Conservation (phyloP, 2,797 vertebrate species). For the Crocidura indochinensis region DNA sequence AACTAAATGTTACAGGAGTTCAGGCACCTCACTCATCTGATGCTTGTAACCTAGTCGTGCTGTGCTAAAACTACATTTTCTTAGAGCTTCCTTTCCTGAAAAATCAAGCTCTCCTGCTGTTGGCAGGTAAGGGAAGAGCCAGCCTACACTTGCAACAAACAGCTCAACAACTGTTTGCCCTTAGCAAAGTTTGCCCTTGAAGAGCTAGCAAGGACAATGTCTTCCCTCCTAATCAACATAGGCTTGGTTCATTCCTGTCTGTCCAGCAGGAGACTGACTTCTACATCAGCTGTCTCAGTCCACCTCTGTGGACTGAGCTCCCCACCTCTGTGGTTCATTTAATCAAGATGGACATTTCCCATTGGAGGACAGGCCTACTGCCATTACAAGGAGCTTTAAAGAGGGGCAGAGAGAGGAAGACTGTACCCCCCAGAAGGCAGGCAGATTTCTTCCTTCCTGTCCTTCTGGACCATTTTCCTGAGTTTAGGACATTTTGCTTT, state of each 20-base stretch:
- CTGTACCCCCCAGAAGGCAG: not conserved
- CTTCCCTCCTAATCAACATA: slow-evolving; percentile 63
- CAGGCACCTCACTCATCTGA: rapidly evolving
- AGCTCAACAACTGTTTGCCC: slow-evolving; percentile 71
- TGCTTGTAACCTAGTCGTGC: rapidly evolving
- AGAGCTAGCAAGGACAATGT: slow-evolving; percentile 77
- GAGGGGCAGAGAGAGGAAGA: no score
- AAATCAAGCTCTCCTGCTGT: slow-evolving; percentile 72
- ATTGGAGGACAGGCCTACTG: rapidly evolving
- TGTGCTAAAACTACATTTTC: not conserved
- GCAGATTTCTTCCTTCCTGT: not conserved
- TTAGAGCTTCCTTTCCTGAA: slow-evolving; percentile 49
- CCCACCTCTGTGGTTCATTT: slow-evolving; percentile 60
- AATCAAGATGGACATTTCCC: slow-evolving; percentile 56
- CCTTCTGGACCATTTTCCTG: not conserved
- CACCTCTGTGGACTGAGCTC: slow-evolving; percentile 39
- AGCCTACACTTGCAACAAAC: slow-evolving; percentile 47
- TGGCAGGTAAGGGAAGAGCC: slow-evolving; percentile 70
- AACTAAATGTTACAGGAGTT: rapidly evolving
- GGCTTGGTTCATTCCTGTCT: slow-evolving; percentile 36
- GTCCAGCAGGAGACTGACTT: slow-evolving; percentile 77
- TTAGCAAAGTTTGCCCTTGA: slow-evolving; percentile 69
- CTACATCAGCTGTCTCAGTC: slow-evolving; percentile 32
- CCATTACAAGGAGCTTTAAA: not conserved
- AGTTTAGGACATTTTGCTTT: not conserved